Conservation (phyloP, 2,113 vertebrate genomes). For the Lipotes vexillifer region DNA sequence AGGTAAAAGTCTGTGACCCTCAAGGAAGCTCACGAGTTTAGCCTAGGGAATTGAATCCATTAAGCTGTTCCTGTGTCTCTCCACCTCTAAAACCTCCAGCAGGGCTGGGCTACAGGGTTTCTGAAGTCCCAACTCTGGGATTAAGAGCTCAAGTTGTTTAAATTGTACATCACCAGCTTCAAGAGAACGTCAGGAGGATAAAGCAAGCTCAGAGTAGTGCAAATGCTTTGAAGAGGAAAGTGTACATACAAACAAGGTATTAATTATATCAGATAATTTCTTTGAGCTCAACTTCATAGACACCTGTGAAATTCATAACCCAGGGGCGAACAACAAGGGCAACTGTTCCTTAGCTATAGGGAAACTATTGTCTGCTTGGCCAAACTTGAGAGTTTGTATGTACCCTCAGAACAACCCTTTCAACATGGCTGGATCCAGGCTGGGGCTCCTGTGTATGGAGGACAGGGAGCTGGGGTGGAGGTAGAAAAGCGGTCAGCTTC, state of each 20-base stretch:
- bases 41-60: not conserved
- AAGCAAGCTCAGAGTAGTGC: constrained; percentile 62
- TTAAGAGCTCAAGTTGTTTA: constrained; percentile 62
- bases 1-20: constrained; percentile 16
- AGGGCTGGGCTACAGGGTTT: constrained; percentile 12
- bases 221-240: constrained; percentile 66
- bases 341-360: constrained; percentile 18
- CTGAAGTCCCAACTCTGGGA: constrained; percentile 45
- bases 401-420: constrained; percentile 51
- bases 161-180: constrained; percentile 59
- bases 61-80: not conserved
- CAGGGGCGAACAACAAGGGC: constrained; percentile 49
- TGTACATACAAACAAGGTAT: constrained; percentile 51
- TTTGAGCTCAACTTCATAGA: constrained; percentile 66
- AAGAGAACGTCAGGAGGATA: constrained; percentile 53
- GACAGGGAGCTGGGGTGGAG: not conserved
- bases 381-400: not conserved
- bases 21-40: not conserved
- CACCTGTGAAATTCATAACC: constrained; percentile 62
- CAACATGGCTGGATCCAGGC: not conserved
- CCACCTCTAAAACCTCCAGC: constrained; percentile 28
- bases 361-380: constrained; percentile 32
- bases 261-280: constrained; percentile 66
- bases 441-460: not conserved
- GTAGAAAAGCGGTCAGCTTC: not conserved